Base-by-base conservation (phyloP, 1,140 invertebrate genomes). In the Lineus longissimus region DNA sequence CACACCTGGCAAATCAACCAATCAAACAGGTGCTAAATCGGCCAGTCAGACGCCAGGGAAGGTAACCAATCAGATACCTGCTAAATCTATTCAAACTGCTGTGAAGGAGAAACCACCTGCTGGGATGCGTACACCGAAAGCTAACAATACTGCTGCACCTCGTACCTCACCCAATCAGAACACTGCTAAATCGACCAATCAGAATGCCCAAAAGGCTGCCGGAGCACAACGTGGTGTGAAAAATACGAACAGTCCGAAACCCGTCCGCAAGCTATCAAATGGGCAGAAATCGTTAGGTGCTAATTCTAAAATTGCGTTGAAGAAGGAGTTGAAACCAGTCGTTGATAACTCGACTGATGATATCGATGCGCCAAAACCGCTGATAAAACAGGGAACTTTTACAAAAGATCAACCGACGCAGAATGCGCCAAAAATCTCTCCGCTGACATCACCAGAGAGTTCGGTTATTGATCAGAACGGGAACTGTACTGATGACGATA, bases 341-440 rank as follows among this genome's bases (percentile, higher is more conserved):
- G 33, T 36, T 36, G 33, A 36, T 15, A 36, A 36, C 15, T 15
- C 15, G 47, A 51, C 4, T n/a, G 47, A 51, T 4, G 47, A 51
- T 6, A 58, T 61, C 11, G 72, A 74, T 51, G 57, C 70, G 47
- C 70, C 73, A 31, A 74, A 67, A 61, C 72, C 76, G 1, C 66
- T 66, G 11, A 69, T 90, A 58, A 85, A 92, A 41, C 91, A 94
- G 77, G 91, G 90, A 25, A 94, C 92, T 0, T 94, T 94, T 75
- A 91, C 90, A 0, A 93, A 93, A 79, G 91, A 93, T 66, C 89
- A 91, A 68, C 68, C 68, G 60, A 82, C 79, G 64, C 25, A 25
- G 4, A 62, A 65, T 41, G 40, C 45, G 19, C 57, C 62, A 22
- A 27, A 23, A 23, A 51, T 51, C n/a, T 51, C 47, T 51, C 47